phyloP scores from a whole-genome alignment of 92 coral and sea anemone genomes.

The Phenganax subtilis region DNA sequence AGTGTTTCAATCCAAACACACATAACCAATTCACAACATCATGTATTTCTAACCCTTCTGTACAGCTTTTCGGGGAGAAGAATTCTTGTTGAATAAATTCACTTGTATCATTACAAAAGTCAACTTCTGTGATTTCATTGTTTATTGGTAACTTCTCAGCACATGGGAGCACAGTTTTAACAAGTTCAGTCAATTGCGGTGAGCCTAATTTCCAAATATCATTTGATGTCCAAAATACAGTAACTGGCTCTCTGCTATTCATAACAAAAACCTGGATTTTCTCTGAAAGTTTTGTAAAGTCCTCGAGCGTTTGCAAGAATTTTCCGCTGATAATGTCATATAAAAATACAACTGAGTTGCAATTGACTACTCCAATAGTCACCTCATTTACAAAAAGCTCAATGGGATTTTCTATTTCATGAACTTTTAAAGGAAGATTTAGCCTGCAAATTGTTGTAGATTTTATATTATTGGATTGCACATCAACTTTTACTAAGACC shows the following conservation, averaged over 20 bases:
- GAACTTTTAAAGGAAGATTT: constrained; percentile 6
- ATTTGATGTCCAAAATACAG: constrained; percentile 64
- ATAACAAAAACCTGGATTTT: constrained; percentile 49
- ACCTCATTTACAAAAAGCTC: constrained; percentile 61
- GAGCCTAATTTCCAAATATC: constrained; percentile 78
- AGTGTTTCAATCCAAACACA: constrained; percentile 56
- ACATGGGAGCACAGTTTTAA: constrained; percentile 49
- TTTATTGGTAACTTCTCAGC: not conserved
- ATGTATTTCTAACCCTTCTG: not conserved
- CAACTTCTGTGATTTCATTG: not conserved
- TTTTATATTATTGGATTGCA: constrained; percentile 54
- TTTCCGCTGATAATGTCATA: constrained; percentile 70
- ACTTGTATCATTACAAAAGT: not conserved
- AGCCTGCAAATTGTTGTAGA: constrained; percentile 51
- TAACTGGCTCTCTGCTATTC: constrained; percentile 43
- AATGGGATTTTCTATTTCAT: not conserved
- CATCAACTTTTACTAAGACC: constrained; percentile 45
- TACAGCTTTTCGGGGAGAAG: not conserved
- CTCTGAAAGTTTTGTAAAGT: constrained; percentile 47
- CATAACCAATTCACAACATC: constrained; percentile 42
- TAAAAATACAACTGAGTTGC: constrained; percentile 53
- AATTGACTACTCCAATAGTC: constrained; percentile 57
- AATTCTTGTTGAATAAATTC: not conserved
- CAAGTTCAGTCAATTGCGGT: constrained; percentile 55
- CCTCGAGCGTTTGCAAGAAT: constrained; percentile 46